phyloP scores from a whole-genome alignment of 2,888 invertebrate species.

The Spialia ferax region DNA sequence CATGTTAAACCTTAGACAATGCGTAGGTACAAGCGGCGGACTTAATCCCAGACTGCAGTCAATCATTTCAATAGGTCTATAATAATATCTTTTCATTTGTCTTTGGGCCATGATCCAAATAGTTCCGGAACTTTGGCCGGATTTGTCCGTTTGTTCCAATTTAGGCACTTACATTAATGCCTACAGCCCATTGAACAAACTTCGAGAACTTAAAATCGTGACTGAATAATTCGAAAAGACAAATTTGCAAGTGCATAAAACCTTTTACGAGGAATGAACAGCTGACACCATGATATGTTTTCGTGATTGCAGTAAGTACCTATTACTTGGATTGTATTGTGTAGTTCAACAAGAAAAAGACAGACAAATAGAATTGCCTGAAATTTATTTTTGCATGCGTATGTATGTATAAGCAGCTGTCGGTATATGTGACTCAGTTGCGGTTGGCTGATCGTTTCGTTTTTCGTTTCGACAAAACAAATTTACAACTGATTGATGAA shows the following conservation, averaged over 20 bases:
- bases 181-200: no score
- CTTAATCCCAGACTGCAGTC: not conserved
- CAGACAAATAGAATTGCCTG: no score
- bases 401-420: no score
- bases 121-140: constrained; percentile 23
- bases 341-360: no score
- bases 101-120: constrained; percentile 25
- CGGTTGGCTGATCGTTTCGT: no score
- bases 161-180: constrained; percentile 28
- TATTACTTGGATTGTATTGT: no score
- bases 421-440: no score
- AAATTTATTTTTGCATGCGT: no score
- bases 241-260: constrained; percentile 13
- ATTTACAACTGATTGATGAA: no score
- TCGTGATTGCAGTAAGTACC: no score
- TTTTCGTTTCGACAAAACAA: no score
- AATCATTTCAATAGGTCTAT: not conserved
- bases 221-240: constrained; percentile 18
- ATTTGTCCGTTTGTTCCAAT: constrained; percentile 21
- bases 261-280: constrained; percentile 7
- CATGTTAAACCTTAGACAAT: not conserved
- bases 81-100: constrained; percentile 6
- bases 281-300: no score
- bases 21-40: not conserved
- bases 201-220: constrained; percentile 15